phyloP scores from a whole-genome alignment of 2,113 vertebrate species.

The Psittacara wagleri region DNA sequence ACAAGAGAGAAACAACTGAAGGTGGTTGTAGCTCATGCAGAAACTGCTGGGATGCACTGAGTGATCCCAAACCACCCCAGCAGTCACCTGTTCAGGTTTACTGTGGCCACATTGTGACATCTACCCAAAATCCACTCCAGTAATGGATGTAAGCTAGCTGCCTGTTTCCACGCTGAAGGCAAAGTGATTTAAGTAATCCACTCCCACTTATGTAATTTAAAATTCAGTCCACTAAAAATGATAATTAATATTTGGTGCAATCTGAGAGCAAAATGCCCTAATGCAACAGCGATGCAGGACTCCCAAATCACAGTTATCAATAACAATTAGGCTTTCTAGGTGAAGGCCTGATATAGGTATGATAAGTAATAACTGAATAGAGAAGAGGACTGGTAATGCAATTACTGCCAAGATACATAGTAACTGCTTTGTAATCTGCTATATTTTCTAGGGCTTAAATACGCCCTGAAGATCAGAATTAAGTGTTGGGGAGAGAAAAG shows the following conservation, averaged over 20 bases:
- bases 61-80: background rate
- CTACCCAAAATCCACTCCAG: background rate
- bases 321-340: background rate
- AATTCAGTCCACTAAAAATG: background rate
- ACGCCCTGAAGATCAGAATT: background rate
- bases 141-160: background rate
- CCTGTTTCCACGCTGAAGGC: background rate
- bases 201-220: background rate
- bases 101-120: background rate
- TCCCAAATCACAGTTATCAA: background rate
- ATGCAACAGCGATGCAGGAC: background rate
- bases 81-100: background rate
- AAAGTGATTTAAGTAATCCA: background rate
- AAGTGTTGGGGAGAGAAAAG: background rate
- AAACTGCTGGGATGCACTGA: background rate
- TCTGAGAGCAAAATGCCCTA: background rate
- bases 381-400: background rate
- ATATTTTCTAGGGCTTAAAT: background rate
- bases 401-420: background rate
- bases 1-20: background rate
- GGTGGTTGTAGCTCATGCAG: background rate
- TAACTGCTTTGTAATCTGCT: background rate
- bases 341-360: background rate
- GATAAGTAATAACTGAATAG: background rate
- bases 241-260: background rate